Evolutionary conservation across 2,888 invertebrate species (phyloP), one percentile per base, ranked within the genome.

Genomic region (Nemurella pictetii): DNA sequence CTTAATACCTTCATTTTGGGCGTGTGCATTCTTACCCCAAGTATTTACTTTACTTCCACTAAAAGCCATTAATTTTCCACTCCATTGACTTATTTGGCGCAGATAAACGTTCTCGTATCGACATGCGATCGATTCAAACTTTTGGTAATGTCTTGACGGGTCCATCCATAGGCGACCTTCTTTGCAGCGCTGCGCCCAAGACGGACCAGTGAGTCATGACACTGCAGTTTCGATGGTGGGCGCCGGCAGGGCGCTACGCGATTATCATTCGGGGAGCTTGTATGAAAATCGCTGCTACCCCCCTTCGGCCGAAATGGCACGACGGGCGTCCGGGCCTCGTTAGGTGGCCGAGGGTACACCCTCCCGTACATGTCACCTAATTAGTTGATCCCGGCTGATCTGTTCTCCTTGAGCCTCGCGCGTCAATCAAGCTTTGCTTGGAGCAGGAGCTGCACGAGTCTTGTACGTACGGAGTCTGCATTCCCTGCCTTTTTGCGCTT

Each of bases 351-450:
- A 20, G 55, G 55, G 55, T 55, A 55, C 55, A 55, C 55, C 55
- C 55, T 55, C 20, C 12, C 1, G 20, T 55, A 20, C 78, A 78
- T 78, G 78, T n/a, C 78, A 29, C 78, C 30, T 78, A 78, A 78
- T 78, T 78, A 78, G 78, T 27, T 78, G 20, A 78, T 78, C 78
- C 29, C 55, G 20, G 12, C 20, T 55, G 55, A 55, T 55, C 55
- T 55, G 15, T 20, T 55, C 55, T 55, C 55, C 55, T 55, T 7
- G 55, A 55, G 55, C n/a, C n/a, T 55, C 20, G 55, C 20, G 55
- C 55, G 55, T 55, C 55, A 55, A 55, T 55, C 55, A 55, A 55
- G 55, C 55, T 55, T 55, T 55, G 27, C 75, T 26, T 26, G 75
- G 26, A 26, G 28, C 75, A 5, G 75, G 26, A 26, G 28, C 75